These are phyloP conservation scores for Trichopoda pennipes DNA, from an alignment of 2,888 invertebrate genomes.

Conservation along the genomic window DNA sequence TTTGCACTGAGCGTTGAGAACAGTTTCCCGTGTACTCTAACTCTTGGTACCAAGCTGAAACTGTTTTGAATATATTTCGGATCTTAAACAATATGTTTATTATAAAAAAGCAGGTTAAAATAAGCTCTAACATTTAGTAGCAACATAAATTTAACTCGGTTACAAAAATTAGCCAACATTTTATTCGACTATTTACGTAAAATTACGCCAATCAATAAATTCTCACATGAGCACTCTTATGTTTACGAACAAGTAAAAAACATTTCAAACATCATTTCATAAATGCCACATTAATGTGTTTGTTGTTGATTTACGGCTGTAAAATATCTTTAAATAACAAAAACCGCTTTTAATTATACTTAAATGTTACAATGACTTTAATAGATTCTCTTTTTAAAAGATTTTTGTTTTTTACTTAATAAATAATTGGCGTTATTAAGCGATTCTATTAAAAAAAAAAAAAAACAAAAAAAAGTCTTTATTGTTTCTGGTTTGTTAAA, in stretches of 20 bases:
- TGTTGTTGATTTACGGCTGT: conserved; percentile 1
- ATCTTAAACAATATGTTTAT: too few relatives aligned
- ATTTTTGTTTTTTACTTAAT: conserved; percentile 19
- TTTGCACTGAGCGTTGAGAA: too few relatives aligned
- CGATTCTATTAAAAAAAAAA: conserved; percentile 16
- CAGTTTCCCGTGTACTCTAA: too few relatives aligned
- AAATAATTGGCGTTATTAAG: conserved; percentile 51
- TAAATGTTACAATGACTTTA: conserved; percentile 5
- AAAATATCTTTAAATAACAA: neutral
- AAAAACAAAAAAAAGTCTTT: conserved; percentile 14
- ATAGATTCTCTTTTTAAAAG: conserved; percentile 4
- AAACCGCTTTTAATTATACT: conserved; percentile 42
- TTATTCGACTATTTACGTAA: neutral
- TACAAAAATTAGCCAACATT: neutral
- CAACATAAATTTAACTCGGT: neutral
- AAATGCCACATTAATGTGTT: conserved; percentile 3
- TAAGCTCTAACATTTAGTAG: too few relatives aligned
- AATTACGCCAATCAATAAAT: neutral
- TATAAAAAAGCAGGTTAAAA: too few relatives aligned
- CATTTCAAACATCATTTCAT: neutral
- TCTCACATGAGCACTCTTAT: neutral
- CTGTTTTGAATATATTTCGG: too few relatives aligned
- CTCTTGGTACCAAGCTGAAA: too few relatives aligned
- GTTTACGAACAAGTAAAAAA: neutral
- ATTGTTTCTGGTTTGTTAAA: conserved; percentile 6